phyloP scores from a whole-genome alignment of 2,113 vertebrate genomes.

The Odontesthes bonariensis region DNA sequence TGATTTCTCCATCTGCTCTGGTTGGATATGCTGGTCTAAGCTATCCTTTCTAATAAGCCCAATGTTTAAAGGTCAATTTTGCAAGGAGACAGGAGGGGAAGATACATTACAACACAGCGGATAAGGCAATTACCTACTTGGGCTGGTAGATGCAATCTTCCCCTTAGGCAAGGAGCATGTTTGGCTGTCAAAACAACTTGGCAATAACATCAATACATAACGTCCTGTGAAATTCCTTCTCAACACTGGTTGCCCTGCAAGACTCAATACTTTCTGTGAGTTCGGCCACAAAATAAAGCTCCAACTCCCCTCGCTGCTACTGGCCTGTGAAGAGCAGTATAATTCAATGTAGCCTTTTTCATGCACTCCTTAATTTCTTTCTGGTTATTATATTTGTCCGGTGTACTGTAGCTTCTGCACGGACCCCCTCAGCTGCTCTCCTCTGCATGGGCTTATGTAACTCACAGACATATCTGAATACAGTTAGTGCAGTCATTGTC shows the following conservation, averaged over 20 bases:
- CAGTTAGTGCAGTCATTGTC: slow-evolving; percentile 81
- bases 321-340: slow-evolving; percentile 69
- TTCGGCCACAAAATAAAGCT: slow-evolving; percentile 56
- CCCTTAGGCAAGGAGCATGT: slow-evolving; percentile 59
- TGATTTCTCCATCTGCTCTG: slow-evolving; percentile 61
- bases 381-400: slow-evolving; percentile 84
- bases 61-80: slow-evolving; percentile 76
- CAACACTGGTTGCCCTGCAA: slow-evolving; percentile 19
- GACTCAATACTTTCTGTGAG: slow-evolving; percentile 16
- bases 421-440: slow-evolving; percentile 71
- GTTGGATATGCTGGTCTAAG: slow-evolving; percentile 52
- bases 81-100: slow-evolving; percentile 58
- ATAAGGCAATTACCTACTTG: slow-evolving; percentile 67
- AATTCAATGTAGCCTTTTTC: slow-evolving; percentile 75
- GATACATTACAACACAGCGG: slow-evolving; percentile 59
- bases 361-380: slow-evolving; percentile 71
- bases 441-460: slow-evolving; percentile 74
- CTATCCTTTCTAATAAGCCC: slow-evolving; percentile 72
- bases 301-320: slow-evolving; percentile 54
- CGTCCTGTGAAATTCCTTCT: slow-evolving; percentile 46
- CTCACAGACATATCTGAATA: slow-evolving; percentile 76
- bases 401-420: slow-evolving; percentile 79
- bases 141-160: slow-evolving; percentile 58
- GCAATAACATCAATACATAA: slow-evolving; percentile 57
- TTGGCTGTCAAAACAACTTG: slow-evolving; percentile 58